Percentiles rank a stretch among this genome's conserved stretches.
Evolutionary conservation across 1,140 invertebrate genomes (phyloP).

Genomic region (Dolichoris vasculosae): DNA sequence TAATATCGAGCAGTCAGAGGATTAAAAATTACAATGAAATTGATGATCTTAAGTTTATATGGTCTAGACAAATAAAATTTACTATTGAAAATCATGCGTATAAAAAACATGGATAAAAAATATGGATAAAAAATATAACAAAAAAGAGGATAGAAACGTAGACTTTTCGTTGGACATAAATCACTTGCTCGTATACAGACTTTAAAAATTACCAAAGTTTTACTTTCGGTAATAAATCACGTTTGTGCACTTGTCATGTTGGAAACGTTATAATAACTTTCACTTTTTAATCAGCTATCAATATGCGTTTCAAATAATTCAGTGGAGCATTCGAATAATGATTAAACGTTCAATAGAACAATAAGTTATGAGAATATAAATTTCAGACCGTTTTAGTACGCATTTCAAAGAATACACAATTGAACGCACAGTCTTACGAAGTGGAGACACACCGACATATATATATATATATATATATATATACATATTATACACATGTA

Average conservation of each 20-base stretch:
- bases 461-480: not conserved
- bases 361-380: slow-evolving; percentile 44
- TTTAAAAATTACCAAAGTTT: slow-evolving; percentile 18
- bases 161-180: slow-evolving; percentile 18
- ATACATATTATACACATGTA: no score
- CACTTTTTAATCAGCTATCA: slow-evolving; percentile 51
- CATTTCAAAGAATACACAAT: slow-evolving; percentile 12
- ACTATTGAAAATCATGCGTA: not conserved
- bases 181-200: not conserved
- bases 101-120: no score
- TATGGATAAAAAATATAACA: not conserved
- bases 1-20: not conserved
- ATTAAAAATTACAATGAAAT: not conserved
- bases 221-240: slow-evolving; percentile 43
- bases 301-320: slow-evolving; percentile 41
- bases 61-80: not conserved
- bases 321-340: slow-evolving; percentile 29
- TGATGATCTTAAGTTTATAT: not conserved
- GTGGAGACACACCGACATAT: not conserved
- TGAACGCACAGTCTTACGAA: not conserved
- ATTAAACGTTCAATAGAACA: slow-evolving; percentile 42
- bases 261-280: slow-evolving; percentile 37
- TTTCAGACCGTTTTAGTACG: slow-evolving; percentile 14
- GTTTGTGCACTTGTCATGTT: slow-evolving; percentile 37
- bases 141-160: not conserved